Base-by-base conservation (phyloP, 2,113 vertebrate genomes). In the Pituophis catenifer region DNA sequence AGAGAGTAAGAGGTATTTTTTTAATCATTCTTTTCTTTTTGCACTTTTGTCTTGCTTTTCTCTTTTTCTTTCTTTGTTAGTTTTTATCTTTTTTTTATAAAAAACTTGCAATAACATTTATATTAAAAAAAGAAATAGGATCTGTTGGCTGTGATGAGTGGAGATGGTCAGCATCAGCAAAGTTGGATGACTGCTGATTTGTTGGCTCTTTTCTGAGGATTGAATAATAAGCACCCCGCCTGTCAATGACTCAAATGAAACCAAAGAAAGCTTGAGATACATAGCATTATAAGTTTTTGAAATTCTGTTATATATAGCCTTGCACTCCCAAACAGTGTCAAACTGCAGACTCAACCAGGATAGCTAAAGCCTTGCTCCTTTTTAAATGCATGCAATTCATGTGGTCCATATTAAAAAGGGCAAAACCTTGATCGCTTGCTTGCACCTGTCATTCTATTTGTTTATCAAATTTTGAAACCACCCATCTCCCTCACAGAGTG, bases 141-240 rank as follows among this genome's bases (percentile, higher is more conserved):
- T 57, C 38, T 86, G 7, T 21, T n/a, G 10, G 6, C 54, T n/a
- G 48, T 54, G 57, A 88, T 23, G n/a, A 17, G 1, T 26, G 26
- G 10, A 33, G 19, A 7, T 19, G 24, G 48, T 15, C 53, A 21
- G 12, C 12, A 26, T 85, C 21, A 29, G 19, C 33, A 26, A 8
- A 23, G 24, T 62, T 90, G 33, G 50, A 33, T 3, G 19, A 19
- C 13, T 24, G 9, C 19, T 44, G 54, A 3, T 38, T 65, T 15
- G 29, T n/a, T 88, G 26, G 13, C 12, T 24, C 59, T 91, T 48
- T 3, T 53, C 26, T 75, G 88, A 29, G 96, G 91, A 96, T 94
- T 62, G 94, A 93, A 92, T 2, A 95, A 92, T 95, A 62, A 95
- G 91, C 94, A 38, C 95, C 94, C 96, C 94, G 94, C 93, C 96